Conservation (phyloP, 2,888 invertebrate genomes). For the Eupeodes luniger region DNA sequence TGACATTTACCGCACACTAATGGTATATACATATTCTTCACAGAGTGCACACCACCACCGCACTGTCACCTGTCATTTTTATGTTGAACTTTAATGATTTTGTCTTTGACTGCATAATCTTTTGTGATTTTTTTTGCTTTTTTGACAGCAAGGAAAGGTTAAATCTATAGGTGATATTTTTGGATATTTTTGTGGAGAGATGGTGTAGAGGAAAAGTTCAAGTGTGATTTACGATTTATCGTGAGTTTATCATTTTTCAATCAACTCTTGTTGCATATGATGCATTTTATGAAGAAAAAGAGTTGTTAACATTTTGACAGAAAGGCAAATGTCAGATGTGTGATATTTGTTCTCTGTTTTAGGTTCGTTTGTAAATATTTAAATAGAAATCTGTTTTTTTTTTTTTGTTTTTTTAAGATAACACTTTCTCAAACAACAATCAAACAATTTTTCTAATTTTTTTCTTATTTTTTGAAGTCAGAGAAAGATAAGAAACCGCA, state of each 20-base stretch:
- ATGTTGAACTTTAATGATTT: slow-evolving; percentile 49
- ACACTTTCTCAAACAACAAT: slow-evolving; percentile 8
- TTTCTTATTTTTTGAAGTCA: neutral
- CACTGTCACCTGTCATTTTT: slow-evolving; percentile 24
- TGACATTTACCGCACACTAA: slow-evolving; percentile 58
- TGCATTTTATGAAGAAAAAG: neutral
- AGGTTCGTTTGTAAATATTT: slow-evolving; percentile 17
- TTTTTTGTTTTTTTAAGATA: neutral
- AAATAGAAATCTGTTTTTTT: slow-evolving; percentile 27
- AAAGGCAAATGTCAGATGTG: slow-evolving; percentile 25
- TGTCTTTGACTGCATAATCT: slow-evolving; percentile 12
- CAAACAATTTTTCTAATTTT: too few relatives aligned
- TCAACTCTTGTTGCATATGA: slow-evolving; percentile 38
- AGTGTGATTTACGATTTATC: slow-evolving; percentile 56
- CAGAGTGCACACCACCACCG: neutral
- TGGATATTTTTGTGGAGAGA: too few relatives aligned
- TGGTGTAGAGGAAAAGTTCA: slow-evolving; percentile 26
- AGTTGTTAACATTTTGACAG: slow-evolving; percentile 19
- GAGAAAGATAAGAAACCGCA: neutral
- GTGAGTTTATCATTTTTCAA: slow-evolving; percentile 38
- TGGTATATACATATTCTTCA: slow-evolving; percentile 18
- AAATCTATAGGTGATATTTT: neutral
- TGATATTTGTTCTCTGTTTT: slow-evolving; percentile 39
- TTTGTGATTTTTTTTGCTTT: neutral
- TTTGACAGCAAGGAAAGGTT: slow-evolving; percentile 11